Percentiles rank a stretch among this genome's conserved stretches.
phyloP scores from a whole-genome alignment of 2,888 invertebrate species.

The Drosophila aldrichi region DNA sequence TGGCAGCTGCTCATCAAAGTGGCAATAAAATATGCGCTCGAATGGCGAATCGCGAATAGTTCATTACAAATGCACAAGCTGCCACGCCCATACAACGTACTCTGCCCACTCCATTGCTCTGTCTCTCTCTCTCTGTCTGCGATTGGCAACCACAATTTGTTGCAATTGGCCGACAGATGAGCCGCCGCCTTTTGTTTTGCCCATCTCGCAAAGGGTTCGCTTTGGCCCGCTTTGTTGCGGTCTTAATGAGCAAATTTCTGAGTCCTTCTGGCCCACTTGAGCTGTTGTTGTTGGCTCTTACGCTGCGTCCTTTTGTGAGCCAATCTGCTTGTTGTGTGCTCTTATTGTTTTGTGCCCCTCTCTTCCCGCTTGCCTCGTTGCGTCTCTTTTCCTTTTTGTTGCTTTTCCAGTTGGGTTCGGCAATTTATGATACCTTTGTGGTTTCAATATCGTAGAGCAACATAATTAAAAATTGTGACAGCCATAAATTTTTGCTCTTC shows the following conservation, averaged over 20 bases:
- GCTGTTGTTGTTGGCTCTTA: conserved; percentile 6
- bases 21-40: conserved; percentile 71
- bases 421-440: conserved; percentile 79
- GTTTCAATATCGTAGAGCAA: conserved; percentile 73
- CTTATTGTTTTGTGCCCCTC: neutral
- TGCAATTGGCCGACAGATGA: conserved; percentile 28
- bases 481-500: conserved; percentile 63
- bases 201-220: conserved; percentile 15
- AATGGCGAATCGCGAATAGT: conserved; percentile 33
- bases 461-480: conserved; percentile 80
- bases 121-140: neutral
- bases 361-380: neutral
- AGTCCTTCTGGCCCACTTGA: conserved; percentile 36
- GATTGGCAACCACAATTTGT: conserved; percentile 43
- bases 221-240: conserved; percentile 66
- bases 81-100: neutral
- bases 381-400: neutral
- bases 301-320: conserved; percentile 36
- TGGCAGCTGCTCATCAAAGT: conserved; percentile 67
- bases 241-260: conserved; percentile 73
- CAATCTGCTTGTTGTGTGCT: conserved; percentile 5
- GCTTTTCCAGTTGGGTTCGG: conserved; percentile 13
- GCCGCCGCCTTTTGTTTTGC: conserved; percentile 35
- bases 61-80: conserved; percentile 46
- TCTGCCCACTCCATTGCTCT: neutral